Evolutionary conservation across 2,888 invertebrate genomes (phyloP).

Genomic region (Oligia latruncula): DNA sequence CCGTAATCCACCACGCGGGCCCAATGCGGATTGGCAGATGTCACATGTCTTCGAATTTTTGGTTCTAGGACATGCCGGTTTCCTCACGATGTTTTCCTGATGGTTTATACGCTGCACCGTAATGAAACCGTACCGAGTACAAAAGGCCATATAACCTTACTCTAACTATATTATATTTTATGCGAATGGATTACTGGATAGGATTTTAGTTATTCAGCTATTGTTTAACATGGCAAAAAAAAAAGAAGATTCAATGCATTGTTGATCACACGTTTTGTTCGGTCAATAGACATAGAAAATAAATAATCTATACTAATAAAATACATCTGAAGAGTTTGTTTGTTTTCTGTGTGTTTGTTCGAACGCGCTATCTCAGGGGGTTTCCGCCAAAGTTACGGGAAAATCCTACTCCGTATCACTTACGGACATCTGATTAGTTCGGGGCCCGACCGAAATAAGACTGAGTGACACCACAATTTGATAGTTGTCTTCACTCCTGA

Average conservation of each 20-base stretch:
- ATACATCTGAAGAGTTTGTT: not conserved
- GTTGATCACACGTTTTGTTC: not conserved
- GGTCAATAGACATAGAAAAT: not conserved
- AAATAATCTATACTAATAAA: not conserved
- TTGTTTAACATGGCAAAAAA: not conserved
- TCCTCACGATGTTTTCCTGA: too few species aligned
- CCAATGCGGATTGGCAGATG: too few species aligned
- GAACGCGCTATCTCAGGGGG: not conserved
- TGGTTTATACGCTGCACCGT: not conserved
- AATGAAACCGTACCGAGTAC: not conserved
- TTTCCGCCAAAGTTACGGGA: not conserved
- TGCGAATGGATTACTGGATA: not conserved
- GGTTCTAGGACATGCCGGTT: too few species aligned
- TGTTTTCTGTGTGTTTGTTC: not conserved
- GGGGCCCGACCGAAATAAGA: not conserved
- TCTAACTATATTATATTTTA: not conserved
- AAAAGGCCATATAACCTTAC: not conserved
- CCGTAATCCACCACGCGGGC: too few species aligned
- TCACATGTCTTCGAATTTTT: too few species aligned
- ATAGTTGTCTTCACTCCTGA: not conserved
- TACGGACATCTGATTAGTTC: not conserved
- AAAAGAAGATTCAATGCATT: not conserved
- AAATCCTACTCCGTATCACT: not conserved
- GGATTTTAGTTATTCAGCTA: not conserved
- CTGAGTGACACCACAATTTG: not conserved